Evolutionary conservation across 2,888 invertebrate species (phyloP).

Genomic region (Agriopis marginaria): DNA sequence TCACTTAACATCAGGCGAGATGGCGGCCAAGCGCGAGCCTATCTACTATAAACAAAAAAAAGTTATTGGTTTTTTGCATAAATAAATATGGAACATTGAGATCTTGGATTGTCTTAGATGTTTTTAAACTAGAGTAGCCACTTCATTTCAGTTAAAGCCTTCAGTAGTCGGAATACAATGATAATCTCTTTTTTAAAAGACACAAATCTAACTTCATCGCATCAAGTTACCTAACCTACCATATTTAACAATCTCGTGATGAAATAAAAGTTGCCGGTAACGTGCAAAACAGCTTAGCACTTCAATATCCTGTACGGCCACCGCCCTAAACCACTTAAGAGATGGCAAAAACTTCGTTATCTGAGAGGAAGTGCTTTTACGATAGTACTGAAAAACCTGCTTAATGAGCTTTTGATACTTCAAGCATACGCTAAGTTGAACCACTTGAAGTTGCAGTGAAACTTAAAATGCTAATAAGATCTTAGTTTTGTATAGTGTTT

Average conservation of each 20-base stretch:
- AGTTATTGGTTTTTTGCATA: too few species aligned
- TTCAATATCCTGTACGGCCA: conserved; percentile 52
- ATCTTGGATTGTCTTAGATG: too few species aligned
- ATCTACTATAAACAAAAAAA: too few species aligned
- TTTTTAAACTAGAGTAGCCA: too few species aligned
- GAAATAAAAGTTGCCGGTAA: conserved; percentile 21
- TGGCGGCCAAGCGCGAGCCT: too few species aligned
- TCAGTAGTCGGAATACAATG: too few species aligned
- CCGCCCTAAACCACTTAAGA: conserved; percentile 47
- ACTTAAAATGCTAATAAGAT: not conserved
- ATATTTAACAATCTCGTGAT: not conserved
- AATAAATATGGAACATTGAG: too few species aligned
- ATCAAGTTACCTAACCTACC: not conserved
- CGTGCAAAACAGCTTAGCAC: conserved; percentile 36
- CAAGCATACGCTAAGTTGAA: not conserved
- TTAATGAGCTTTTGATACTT: conserved; percentile 4
- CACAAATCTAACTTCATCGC: not conserved
- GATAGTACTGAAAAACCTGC: conserved; percentile 30
- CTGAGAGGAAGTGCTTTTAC: conserved; percentile 50
- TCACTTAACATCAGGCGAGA: too few species aligned
- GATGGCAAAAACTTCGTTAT: conserved; percentile 49
- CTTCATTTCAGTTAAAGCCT: too few species aligned
- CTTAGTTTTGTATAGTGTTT: not conserved
- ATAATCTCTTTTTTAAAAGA: too few species aligned
- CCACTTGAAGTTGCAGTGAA: not conserved